Evolutionary conservation across 2,797 vertebrate species (phyloP), one percentile per base, ranked within the genome.

Genomic region (Manis pentadactyla): DNA sequence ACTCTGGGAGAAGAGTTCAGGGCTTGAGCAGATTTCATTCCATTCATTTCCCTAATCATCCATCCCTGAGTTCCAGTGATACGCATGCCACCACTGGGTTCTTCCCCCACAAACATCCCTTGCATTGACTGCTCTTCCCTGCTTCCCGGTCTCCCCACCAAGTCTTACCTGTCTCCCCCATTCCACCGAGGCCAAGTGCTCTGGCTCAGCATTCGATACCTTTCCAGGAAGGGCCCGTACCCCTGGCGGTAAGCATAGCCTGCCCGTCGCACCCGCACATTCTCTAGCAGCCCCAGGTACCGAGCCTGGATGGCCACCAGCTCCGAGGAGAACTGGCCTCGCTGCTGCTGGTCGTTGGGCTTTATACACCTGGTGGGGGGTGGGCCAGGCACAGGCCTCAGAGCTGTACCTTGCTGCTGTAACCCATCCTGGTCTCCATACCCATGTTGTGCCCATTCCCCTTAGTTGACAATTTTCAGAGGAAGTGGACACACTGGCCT

Each of bases 231-330:
- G 55, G 98, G 51, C 14, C 37, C 7, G 0, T 99, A 99, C n/a
- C 1, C 77, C 97, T 99, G 99, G 64, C 99, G 98, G 97, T 98
- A 98, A 92, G 99, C 99, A 2, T 98, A 99, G 64, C 99, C 99
- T 0, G 98, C 98, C n/a, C 99, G 97, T 1, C 99, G 97, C 61
- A 99, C 99, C 18, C 98, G 96, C 74, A 99, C 98, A 0, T 99
- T 99, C 98, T 99, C 99, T 95, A 99, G 63, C 90, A 99, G 97
- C 15, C 99, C 99, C 90, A 99, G 98, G 97, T 99, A 99, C 17
- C 96, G 98, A 1, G 92, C 53, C 97, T 99, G 99, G 0, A 68
- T 87, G 59, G 95, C 97, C 86, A 99, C 99, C 96, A 99, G 95
- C 46, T 93, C 96, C 0, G 97, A 97, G 0, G 96, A 98, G 98